Evolutionary conservation across 2,888 invertebrate genomes (phyloP).

Genomic region (Macrosoma leucophasiata): DNA sequence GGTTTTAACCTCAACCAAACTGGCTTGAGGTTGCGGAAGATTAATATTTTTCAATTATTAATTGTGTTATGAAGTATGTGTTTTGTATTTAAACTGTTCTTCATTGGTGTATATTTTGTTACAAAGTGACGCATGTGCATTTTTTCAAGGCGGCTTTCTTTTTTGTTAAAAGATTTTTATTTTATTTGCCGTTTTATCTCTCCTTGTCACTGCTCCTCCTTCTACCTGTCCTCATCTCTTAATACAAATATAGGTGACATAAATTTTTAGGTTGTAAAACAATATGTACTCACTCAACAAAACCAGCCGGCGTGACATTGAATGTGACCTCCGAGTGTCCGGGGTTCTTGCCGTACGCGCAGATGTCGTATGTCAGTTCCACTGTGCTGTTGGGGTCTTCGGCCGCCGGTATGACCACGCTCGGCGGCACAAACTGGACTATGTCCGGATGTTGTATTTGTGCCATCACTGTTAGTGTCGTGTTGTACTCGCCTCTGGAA

Average conservation of each 20-base stretch:
- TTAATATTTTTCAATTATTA: too few relatives aligned
- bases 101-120: too few relatives aligned
- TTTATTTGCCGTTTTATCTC: too few relatives aligned
- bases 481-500: conserved; percentile 61
- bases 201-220: too few relatives aligned
- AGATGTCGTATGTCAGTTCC: conserved; percentile 64
- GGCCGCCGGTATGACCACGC: conserved; percentile 53
- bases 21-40: too few relatives aligned
- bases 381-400: conserved; percentile 43
- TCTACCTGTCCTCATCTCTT: too few relatives aligned
- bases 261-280: neutral
- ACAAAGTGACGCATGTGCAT: too few relatives aligned
- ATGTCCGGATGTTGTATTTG: conserved; percentile 79
- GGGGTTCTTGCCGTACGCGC: conserved; percentile 77
- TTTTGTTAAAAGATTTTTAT: too few relatives aligned
- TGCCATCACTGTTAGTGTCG: conserved; percentile 67
- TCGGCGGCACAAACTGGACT: conserved; percentile 70
- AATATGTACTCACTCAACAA: conserved; percentile 58
- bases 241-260: neutral
- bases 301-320: conserved; percentile 71
- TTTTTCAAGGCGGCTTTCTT: too few relatives aligned
- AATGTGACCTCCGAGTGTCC: conserved; percentile 81
- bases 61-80: too few relatives aligned
- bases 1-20: too few relatives aligned
- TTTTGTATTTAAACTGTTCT: too few relatives aligned